Evolutionary conservation across 53 echinoderm and acorn worm species (phyloP).

Genomic region (Temnopleurus reevesii): DNA sequence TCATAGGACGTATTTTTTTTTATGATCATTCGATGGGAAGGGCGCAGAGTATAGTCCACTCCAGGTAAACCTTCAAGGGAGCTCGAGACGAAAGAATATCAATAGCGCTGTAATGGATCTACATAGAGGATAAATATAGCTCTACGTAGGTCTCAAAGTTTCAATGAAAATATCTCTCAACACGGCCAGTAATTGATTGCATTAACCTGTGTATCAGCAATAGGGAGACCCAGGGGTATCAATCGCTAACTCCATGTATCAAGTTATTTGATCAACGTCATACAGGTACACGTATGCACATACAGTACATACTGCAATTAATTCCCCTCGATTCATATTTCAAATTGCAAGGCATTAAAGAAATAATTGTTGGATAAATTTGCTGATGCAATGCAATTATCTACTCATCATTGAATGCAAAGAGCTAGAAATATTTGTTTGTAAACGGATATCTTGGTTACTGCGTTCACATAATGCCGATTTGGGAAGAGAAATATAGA

Average conservation of each 20-base stretch:
- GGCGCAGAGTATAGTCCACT: too few relatives aligned
- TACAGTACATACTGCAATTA: neutral
- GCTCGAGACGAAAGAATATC: too few relatives aligned
- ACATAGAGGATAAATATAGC: neutral
- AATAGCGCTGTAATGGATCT: conserved; percentile 8
- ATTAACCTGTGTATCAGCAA: neutral
- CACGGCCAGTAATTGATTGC: conserved; percentile 19
- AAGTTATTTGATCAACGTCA: conserved; percentile 35
- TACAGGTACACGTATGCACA: neutral
- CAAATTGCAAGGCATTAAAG: neutral
- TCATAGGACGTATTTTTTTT: too few relatives aligned
- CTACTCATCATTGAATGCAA: neutral
- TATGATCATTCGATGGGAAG: too few relatives aligned
- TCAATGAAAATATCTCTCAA: conserved; percentile 24
- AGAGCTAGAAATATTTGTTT: too few relatives aligned
- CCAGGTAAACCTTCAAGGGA: too few relatives aligned
- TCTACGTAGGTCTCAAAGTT: neutral
- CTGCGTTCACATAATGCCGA: too few relatives aligned
- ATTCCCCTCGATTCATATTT: neutral
- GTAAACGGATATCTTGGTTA: too few relatives aligned
- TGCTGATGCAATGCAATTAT: neutral
- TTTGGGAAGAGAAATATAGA: too few relatives aligned
- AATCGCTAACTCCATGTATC: neutral
- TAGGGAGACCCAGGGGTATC: neutral
- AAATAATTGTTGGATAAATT: conserved; percentile 14